These are phyloP conservation scores for Salvelinus alpinus DNA, from an alignment of 2,113 vertebrate species.

Conservation along the genomic window DNA sequence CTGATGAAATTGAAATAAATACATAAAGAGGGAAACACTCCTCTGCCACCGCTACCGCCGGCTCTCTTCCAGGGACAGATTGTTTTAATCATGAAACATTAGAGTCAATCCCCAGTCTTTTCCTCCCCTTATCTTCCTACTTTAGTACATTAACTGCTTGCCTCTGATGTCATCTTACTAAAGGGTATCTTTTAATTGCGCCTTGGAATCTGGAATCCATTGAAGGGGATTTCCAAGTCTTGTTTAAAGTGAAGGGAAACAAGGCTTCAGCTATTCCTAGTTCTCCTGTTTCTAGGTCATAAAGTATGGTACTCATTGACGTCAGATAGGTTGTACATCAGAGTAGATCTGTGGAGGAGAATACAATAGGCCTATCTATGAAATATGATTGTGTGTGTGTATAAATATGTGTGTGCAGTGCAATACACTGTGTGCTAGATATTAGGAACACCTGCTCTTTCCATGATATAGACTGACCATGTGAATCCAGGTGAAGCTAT, in stretches of 20 bases:
- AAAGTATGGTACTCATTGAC: too few relatives aligned
- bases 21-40: slow-evolving; percentile 43
- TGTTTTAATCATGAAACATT: slow-evolving; percentile 55
- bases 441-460: too few relatives aligned
- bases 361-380: too few relatives aligned
- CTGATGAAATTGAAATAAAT: slow-evolving; percentile 56
- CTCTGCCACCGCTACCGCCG: slow-evolving; percentile 4
- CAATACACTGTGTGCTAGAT: not conserved
- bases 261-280: not conserved
- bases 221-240: slow-evolving; percentile 2
- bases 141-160: slow-evolving; percentile 19
- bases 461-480: too few relatives aligned
- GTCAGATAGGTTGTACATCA: too few relatives aligned
- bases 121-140: slow-evolving; percentile 33
- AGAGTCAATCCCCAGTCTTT: slow-evolving; percentile 18
- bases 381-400: not conserved
- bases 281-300: not conserved
- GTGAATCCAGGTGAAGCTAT: too few relatives aligned
- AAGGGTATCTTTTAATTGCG: slow-evolving; percentile 44
- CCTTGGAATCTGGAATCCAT: slow-evolving; percentile 16
- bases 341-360: too few relatives aligned
- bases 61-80: slow-evolving; percentile 41
- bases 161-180: slow-evolving; percentile 21
- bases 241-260: not conserved
- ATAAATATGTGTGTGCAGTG: slow-evolving; percentile 20